Conservation (phyloP, 2,888 invertebrate species). For the Melinopterus prodromus region DNA sequence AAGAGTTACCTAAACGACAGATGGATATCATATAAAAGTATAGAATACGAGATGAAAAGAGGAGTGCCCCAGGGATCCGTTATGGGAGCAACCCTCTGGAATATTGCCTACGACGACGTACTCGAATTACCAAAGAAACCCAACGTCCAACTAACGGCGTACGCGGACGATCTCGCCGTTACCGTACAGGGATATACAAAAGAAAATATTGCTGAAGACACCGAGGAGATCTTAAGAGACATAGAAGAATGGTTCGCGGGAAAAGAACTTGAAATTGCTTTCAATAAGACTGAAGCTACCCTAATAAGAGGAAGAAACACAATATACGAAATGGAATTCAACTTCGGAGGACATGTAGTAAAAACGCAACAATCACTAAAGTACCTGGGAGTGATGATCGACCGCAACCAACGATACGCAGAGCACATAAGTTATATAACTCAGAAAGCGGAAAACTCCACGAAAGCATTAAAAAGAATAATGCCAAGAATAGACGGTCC, state of each 20-base stretch:
- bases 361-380: neutral
- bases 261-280: neutral
- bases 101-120: neutral
- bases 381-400: neutral
- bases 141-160: no score
- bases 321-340: neutral
- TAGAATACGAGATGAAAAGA: neutral
- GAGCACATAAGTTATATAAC: neutral
- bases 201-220: neutral
- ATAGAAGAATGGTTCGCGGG: neutral
- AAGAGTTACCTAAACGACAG: neutral
- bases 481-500: conserved; percentile 15
- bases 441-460: neutral
- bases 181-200: no score
- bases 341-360: neutral
- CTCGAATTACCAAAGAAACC: no score
- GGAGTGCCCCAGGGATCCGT: no score
- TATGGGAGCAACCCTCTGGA: no score
- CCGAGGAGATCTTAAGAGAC: neutral
- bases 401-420: neutral
- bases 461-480: neutral
- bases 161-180: neutral
- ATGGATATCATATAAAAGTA: neutral
- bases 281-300: neutral
- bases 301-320: neutral